Conservation (phyloP, 1,140 invertebrate species). For the Aleiodes sp. region DNA sequence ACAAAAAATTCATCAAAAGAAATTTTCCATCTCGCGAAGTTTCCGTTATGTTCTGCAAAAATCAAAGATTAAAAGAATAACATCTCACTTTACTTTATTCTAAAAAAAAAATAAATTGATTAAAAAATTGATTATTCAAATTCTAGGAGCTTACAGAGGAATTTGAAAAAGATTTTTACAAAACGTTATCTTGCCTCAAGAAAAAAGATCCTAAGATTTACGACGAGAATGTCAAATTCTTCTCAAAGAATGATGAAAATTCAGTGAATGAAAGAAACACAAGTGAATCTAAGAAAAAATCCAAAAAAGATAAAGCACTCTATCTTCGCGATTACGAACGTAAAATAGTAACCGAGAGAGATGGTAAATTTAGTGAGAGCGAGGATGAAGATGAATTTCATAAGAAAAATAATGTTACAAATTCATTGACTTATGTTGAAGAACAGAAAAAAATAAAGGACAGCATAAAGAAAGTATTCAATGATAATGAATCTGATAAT, state of each 20-base stretch:
- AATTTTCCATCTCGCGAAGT: background rate
- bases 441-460: constrained; percentile 77
- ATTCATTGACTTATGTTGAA: constrained; percentile 72
- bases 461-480: constrained; percentile 69
- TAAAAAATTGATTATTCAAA: constrained; percentile 29
- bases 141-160: constrained; percentile 51
- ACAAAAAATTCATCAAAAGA: background rate
- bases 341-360: constrained; percentile 77
- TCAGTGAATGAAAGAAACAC: constrained; percentile 47
- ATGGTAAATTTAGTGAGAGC: constrained; percentile 70
- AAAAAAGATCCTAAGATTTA: constrained; percentile 90
- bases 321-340: constrained; percentile 84
- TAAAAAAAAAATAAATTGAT: no score
- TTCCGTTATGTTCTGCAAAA: no score
- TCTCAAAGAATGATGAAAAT: constrained; percentile 63
- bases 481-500: constrained; percentile 67
- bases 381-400: constrained; percentile 60
- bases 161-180: constrained; percentile 87
- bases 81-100: no score
- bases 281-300: constrained; percentile 53
- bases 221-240: constrained; percentile 80
- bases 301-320: constrained; percentile 70
- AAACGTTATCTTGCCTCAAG: constrained; percentile 85
- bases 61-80: no score
- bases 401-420: constrained; percentile 28